phyloP scores from a whole-genome alignment of 2,113 vertebrate genomes.

The Tursiops truncatus region DNA sequence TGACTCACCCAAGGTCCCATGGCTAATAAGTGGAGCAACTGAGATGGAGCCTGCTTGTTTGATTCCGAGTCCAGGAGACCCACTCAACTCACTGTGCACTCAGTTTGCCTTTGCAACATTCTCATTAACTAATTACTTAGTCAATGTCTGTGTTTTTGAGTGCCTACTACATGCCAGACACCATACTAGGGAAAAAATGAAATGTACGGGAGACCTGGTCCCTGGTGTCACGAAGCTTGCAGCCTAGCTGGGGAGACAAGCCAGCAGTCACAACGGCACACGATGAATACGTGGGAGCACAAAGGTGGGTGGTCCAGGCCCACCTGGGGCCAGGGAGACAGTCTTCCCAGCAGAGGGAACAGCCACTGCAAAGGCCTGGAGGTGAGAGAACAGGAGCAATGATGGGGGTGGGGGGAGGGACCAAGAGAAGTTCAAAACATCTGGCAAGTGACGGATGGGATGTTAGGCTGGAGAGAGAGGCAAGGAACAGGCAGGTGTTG shows the following conservation, averaged over 20 bases:
- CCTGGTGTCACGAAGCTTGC: not conserved
- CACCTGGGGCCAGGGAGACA: not conserved
- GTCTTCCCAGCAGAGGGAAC: not conserved
- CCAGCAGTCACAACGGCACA: not conserved
- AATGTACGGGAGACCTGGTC: not conserved
- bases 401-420: not conserved
- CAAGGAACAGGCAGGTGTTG: rapidly evolving
- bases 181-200: not conserved
- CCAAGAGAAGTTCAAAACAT: not conserved
- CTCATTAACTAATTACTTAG: not conserved
- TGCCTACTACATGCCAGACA: not conserved
- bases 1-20: not conserved
- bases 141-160: not conserved
- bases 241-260: not conserved
- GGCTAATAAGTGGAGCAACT: not conserved
- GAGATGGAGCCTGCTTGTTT: not conserved
- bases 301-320: not conserved
- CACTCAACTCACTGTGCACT: no score
- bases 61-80: not conserved
- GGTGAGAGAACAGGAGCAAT: not conserved
- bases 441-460: not conserved
- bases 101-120: not conserved
- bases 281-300: not conserved
- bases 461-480: not conserved
- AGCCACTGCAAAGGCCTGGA: not conserved